Evolutionary conservation across 2,888 invertebrate genomes (phyloP).

Genomic region (Melitaea athalia): DNA sequence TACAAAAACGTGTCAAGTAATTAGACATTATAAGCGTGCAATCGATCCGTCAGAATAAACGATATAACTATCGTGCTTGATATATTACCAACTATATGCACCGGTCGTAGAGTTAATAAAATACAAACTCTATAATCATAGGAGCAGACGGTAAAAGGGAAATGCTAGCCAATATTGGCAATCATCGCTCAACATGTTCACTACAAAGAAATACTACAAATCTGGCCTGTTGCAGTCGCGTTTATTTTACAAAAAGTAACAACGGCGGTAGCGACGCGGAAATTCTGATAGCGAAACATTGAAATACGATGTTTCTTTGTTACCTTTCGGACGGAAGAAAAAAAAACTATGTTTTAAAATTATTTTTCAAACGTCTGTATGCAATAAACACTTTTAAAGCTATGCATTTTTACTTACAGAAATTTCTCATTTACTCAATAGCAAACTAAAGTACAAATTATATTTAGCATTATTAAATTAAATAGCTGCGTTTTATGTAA

Average conservation of each 20-base stretch:
- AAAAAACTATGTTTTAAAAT: conserved; percentile 22
- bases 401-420: background rate
- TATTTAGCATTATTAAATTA: background rate
- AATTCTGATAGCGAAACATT: conserved; percentile 57
- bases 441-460: background rate
- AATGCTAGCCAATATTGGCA: conserved; percentile 47
- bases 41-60: background rate
- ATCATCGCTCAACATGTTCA: conserved; percentile 51
- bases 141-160: background rate
- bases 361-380: conserved; percentile 9
- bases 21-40: background rate
- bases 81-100: background rate
- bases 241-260: conserved; percentile 53
- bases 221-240: conserved; percentile 52
- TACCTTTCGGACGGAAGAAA: conserved; percentile 29
- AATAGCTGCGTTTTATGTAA: conserved; percentile 11
- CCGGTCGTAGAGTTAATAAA: background rate
- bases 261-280: conserved; percentile 53
- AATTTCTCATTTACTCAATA: background rate
- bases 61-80: background rate
- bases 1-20: background rate
- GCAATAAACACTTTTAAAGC: conserved; percentile 3
- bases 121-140: background rate
- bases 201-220: conserved; percentile 52
- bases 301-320: conserved; percentile 50